Base-by-base conservation (phyloP, 2,113 vertebrate genomes). In the Pseudolaguvia tuberculata region DNA sequence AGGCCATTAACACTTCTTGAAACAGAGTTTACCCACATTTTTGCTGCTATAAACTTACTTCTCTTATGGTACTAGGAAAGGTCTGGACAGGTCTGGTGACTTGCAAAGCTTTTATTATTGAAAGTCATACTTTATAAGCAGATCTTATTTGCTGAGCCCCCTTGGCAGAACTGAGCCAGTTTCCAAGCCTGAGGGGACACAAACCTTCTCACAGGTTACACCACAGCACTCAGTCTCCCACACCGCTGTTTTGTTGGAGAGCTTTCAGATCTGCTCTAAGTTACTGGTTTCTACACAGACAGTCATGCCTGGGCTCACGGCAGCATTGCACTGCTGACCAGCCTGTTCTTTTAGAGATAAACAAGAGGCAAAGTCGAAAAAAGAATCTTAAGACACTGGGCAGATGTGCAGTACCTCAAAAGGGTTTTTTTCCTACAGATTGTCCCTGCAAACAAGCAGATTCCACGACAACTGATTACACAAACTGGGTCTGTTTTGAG, bases 61-160 rank as follows among this genome's bases (percentile, higher is more conserved):
- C 71, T 77, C 80, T 89, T 91, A 89, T 86, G 85, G 87, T 85
- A 90, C 80, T 84, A 84, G 87, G 87, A 90, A 91, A 89, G 82
- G 89, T 91, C 85, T 85, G 81, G 81, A 73, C 77, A 71, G 73
- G 82, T 83, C 78, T 81, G 84, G 83, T 80, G 84, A 85, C 87
- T 83, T 81, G 82, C 83, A 86, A 83, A 82, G 79, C 81, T 84
- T 87, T 75, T 88, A 86, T 85, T 88, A 90, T 90, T 89, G 86
- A 90, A 89, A 84, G 84, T 78, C 79, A 73, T 72, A 70, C 86
- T 90, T 91, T 89, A 91, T 81, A 82, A 88, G 85, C 72, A 81
- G 78, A 79, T 82, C 83, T 42, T 84, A 84, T 86, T 88, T 85
- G 84, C 84, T 52, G 81, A 80, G 61, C 77, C 80, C 77, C 83